Percentiles rank a stretch among this genome's conserved stretches.
Conservation (phyloP, 2,113 vertebrate species). For the Acrocephalus arundinaceus region DNA sequence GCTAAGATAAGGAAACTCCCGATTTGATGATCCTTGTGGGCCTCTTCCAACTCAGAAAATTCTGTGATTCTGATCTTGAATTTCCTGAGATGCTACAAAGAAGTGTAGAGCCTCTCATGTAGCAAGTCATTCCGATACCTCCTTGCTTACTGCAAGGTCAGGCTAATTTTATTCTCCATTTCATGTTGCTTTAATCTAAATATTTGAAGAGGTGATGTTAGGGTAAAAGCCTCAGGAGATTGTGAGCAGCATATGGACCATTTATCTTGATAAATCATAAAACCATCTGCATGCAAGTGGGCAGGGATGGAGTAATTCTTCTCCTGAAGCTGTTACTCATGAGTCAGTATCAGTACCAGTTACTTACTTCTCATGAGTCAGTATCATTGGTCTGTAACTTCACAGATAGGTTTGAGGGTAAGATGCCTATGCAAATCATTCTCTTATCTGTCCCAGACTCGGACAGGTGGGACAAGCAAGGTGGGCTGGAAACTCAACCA, state of each 20-base stretch:
- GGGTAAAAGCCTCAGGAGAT: neutral
- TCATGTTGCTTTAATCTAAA: slow-evolving; percentile 26
- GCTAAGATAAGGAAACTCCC: slow-evolving; percentile 54
- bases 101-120: slow-evolving; percentile 44
- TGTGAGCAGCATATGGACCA: neutral
- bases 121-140: slow-evolving; percentile 61
- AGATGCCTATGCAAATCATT: neutral
- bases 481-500: neutral
- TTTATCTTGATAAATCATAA: neutral
- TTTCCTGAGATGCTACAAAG: slow-evolving; percentile 30
- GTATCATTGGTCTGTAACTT: neutral
- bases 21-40: neutral
- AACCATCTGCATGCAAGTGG: neutral
- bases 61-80: neutral
- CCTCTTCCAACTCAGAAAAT: neutral
- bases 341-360: neutral
- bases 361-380: neutral
- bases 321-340: neutral
- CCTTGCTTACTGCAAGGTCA: slow-evolving; percentile 50
- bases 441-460: neutral
- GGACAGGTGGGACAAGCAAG: neutral
- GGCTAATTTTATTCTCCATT: slow-evolving; percentile 25
- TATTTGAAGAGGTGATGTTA: slow-evolving; percentile 1
- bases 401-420: neutral
- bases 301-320: neutral